phyloP scores from a whole-genome alignment of 2,113 vertebrate species.

The Pollimyrus isidori region DNA sequence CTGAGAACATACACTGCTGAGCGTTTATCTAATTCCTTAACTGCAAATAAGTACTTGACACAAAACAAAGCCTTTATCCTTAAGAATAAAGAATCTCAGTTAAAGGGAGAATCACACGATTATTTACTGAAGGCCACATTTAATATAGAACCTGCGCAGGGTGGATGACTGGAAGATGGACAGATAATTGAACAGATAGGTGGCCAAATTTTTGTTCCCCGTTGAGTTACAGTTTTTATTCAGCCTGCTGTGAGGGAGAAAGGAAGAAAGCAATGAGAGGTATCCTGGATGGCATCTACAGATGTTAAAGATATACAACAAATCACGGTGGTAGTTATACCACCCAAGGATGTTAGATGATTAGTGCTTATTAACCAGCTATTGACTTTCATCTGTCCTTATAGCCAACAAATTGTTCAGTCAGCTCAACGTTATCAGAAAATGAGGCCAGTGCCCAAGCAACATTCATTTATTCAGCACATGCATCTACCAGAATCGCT shows the following conservation, averaged over 20 bases:
- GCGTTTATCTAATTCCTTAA: not conserved
- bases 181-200: not conserved
- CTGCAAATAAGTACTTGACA: not conserved
- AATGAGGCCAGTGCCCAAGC: not conserved
- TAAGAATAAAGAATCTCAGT: not conserved
- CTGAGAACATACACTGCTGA: not conserved
- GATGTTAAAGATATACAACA: not conserved
- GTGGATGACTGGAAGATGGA: not conserved
- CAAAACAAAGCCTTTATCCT: not conserved
- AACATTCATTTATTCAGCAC: not conserved
- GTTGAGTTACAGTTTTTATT: not conserved
- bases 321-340: not conserved
- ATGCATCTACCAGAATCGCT: not conserved
- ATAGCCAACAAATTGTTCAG: not conserved
- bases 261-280: not conserved
- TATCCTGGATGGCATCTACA: not conserved
- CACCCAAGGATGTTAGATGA: not conserved
- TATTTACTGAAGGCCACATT: not conserved
- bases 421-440: not conserved
- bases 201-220: not conserved
- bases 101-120: not conserved
- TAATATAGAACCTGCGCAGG: not conserved
- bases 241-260: not conserved
- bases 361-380: not conserved
- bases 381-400: not conserved